These are phyloP conservation scores for Nothobranchius kuhntae DNA, from an alignment of 2,113 vertebrate genomes.

Conservation along the genomic window DNA sequence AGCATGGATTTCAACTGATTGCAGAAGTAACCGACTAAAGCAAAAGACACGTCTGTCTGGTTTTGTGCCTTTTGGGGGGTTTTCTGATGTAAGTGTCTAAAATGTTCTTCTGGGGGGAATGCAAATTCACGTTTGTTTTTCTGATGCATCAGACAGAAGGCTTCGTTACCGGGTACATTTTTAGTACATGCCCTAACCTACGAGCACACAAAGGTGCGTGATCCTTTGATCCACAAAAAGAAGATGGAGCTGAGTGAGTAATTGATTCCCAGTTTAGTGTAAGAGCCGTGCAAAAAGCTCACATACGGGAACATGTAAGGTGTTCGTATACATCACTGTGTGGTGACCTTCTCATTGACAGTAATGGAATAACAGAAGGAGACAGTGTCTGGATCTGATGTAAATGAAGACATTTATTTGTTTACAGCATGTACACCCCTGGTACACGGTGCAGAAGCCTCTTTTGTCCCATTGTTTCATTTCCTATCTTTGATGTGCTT, in stretches of 20 bases:
- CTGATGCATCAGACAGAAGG: conserved; percentile 36
- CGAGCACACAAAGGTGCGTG: conserved; percentile 45
- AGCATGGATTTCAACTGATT: conserved; percentile 59
- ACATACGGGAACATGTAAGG: background rate
- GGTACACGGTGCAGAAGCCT: conserved; percentile 29
- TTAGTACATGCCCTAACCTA: conserved; percentile 54
- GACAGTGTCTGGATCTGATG: conserved; percentile 54
- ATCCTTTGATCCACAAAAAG: conserved; percentile 64
- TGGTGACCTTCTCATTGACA: conserved; percentile 50
- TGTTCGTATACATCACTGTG: conserved; percentile 47
- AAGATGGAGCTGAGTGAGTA: conserved; percentile 56
- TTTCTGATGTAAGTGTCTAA: conserved; percentile 62
- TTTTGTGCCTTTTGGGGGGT: conserved; percentile 46
- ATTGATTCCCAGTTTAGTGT: conserved; percentile 60
- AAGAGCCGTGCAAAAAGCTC: conserved; percentile 9
- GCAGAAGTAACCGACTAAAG: conserved; percentile 35
- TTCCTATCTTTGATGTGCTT: conserved; percentile 55
- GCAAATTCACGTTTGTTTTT: conserved; percentile 54
- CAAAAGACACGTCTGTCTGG: conserved; percentile 19
- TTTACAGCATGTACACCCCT: conserved; percentile 45
- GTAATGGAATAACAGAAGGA: conserved; percentile 48
- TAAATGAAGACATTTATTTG: conserved; percentile 66
- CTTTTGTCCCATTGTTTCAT: conserved; percentile 41
- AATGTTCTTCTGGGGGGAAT: conserved; percentile 33
- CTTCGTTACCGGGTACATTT: conserved; percentile 59